Conservation (phyloP, 2,888 invertebrate species). For the Linnaemya tessellans region DNA sequence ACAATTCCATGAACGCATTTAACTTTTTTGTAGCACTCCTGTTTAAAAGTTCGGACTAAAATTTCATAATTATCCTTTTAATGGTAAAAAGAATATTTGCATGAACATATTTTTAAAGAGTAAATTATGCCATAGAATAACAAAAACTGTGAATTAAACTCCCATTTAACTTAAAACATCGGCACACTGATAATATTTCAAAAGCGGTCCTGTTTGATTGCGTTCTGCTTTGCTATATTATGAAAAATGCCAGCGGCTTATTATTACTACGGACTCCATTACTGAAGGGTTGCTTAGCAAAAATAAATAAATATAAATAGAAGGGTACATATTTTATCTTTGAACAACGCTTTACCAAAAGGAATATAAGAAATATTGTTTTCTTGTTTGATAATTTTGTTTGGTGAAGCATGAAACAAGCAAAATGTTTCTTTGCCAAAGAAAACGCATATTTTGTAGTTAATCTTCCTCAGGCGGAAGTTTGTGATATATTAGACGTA, state of each 20-base stretch:
- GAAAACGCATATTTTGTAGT: slow-evolving; percentile 24
- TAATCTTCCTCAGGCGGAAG: slow-evolving; percentile 41
- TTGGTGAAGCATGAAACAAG: slow-evolving; percentile 11
- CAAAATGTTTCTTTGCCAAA: slow-evolving; percentile 22
- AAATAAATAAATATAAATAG: no score
- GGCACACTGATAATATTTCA: not conserved
- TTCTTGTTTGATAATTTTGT: slow-evolving; percentile 13
- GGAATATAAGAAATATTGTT: slow-evolving; percentile 1
- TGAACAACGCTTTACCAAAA: not conserved
- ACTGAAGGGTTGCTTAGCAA: slow-evolving; percentile 9
- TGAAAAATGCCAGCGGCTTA: not conserved
- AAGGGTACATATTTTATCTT: slow-evolving; percentile 6
- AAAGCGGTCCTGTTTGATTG: not conserved
- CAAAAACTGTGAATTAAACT: no score
- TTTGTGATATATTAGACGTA: not conserved
- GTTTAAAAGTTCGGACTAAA: no score
- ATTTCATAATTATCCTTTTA: no score
- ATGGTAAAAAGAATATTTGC: no score
- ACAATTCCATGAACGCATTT: no score
- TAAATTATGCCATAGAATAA: no score
- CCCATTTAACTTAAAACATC: no score
- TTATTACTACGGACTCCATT: not conserved
- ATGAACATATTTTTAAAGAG: no score
- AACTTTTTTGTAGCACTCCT: no score
- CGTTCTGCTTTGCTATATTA: not conserved